A percentile compares a stretch with the other conserved stretches of the same genome.
phyloP scores from a whole-genome alignment of 2,888 invertebrate species.

The Papilio protenor region DNA sequence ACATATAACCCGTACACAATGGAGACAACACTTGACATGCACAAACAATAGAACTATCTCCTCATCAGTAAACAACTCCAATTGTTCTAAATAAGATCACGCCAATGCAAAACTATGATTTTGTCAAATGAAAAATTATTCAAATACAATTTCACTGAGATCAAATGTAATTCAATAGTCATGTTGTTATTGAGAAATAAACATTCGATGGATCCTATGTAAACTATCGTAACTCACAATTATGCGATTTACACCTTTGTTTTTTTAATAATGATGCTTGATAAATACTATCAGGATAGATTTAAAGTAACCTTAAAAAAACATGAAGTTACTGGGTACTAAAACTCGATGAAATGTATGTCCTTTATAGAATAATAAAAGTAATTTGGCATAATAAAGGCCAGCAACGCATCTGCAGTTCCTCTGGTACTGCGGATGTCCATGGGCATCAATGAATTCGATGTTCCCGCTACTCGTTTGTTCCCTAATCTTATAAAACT shows the following conservation, averaged over 20 bases:
- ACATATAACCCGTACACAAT: slow-evolving; percentile 31
- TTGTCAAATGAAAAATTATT: slow-evolving; percentile 3
- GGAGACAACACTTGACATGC: slow-evolving; percentile 59
- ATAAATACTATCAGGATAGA: too few species aligned
- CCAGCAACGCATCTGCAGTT: background rate
- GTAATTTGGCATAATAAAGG: background rate
- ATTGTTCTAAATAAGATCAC: slow-evolving; percentile 55
- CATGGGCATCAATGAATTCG: too few species aligned
- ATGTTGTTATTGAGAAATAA: background rate
- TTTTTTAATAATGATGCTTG: too few species aligned
- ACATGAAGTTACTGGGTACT: background rate
- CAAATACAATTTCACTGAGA: slow-evolving; percentile 7
- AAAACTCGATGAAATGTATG: background rate
- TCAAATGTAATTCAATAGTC: slow-evolving; percentile 1
- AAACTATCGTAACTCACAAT: too few species aligned
- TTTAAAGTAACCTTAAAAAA: background rate
- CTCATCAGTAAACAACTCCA: slow-evolving; percentile 60
- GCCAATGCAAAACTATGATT: slow-evolving; percentile 53
- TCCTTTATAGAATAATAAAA: background rate
- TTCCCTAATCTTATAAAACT: background rate
- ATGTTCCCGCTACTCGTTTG: too few species aligned
- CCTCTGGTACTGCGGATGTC: too few species aligned
- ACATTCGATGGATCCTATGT: background rate
- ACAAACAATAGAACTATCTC: slow-evolving; percentile 59
- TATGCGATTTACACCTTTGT: too few species aligned